A percentile compares a stretch with the other conserved stretches of the same genome.
Conservation (phyloP, 2,113 vertebrate genomes). For the Amphiprion ocellaris region DNA sequence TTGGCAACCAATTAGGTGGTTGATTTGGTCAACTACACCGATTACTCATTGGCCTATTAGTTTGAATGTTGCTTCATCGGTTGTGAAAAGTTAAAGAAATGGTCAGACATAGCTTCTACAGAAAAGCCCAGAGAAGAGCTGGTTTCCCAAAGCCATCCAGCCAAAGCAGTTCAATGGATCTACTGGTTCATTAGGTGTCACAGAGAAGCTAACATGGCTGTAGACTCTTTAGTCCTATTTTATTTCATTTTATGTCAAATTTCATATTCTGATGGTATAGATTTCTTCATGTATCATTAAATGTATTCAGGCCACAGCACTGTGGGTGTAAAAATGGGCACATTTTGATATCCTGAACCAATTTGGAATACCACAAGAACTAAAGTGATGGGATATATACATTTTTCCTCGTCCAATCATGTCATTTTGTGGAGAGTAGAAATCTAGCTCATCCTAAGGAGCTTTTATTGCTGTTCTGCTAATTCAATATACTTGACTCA, state of each 20-base stretch:
- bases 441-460: not conserved
- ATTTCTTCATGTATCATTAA: not conserved
- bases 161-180: not conserved
- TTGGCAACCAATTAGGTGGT: too few relatives aligned
- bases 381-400: not conserved
- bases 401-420: not conserved
- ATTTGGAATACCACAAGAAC: not conserved
- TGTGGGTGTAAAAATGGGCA: too few relatives aligned
- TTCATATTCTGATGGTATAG: not conserved
- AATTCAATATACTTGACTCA: not conserved
- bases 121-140: not conserved
- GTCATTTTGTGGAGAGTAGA: not conserved
- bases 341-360: not conserved
- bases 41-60: too few relatives aligned
- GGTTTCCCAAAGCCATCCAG: not conserved
- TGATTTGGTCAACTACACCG: too few relatives aligned
- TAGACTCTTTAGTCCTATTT: not conserved
- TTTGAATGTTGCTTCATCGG: too few relatives aligned
- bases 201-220: not conserved
- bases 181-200: not conserved
- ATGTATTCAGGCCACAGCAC: not conserved
- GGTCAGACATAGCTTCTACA: not conserved
- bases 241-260: not conserved
- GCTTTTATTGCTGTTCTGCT: constrained; percentile 4
- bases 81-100: not conserved